Base-by-base conservation (phyloP, 2,797 vertebrate species). In the Pangasius sanitwongsei region DNA sequence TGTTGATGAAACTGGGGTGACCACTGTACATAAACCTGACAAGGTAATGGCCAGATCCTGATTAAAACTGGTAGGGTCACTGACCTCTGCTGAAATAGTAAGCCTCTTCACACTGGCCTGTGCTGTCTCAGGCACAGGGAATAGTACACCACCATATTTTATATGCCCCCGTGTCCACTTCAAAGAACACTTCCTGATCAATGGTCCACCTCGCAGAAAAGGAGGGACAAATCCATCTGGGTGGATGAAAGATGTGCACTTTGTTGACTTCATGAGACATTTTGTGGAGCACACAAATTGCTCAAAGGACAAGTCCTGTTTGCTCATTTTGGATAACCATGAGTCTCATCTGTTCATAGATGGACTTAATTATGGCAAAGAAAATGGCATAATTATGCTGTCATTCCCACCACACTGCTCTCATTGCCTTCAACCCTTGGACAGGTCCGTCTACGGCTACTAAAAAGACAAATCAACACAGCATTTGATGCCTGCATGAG, bases 401-500 rank as follows among this genome's bases (percentile, higher is more conserved):
- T 82, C 72, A 3, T 86, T 89, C 48, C 83, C 83, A 8, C 83
- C 50, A 6, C 74, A 86, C n/a, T 86, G 83, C 59, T 87, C 15
- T 4, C 55, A 18, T 57, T 15, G 12, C 12, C 13, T 90, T 1
- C 89, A 83, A 50, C 77, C 65, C 4, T 25, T 90, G 12, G 53
- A 55, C 53, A 55, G 53, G 53, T 55, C 2, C 15, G 53, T 55
- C 53, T 55, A 55, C 31, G 18, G 59, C 87, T 78, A 48, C 53
- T 89, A 23, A 90, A 90, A 34, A 87, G 18, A 37, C 69, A 83
- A 18, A 75, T 90, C 4, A 90, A 55, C 53, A 70, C 55, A 6
- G 87, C 31, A 18, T 77, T 31, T 78, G 80, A 89, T 41, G 8
- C 69, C 13, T 89, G 89, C 70, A 89, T 87, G 84, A 69, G 80